Conservation (phyloP, 2,888 invertebrate genomes). For the Dryococelus australis region DNA sequence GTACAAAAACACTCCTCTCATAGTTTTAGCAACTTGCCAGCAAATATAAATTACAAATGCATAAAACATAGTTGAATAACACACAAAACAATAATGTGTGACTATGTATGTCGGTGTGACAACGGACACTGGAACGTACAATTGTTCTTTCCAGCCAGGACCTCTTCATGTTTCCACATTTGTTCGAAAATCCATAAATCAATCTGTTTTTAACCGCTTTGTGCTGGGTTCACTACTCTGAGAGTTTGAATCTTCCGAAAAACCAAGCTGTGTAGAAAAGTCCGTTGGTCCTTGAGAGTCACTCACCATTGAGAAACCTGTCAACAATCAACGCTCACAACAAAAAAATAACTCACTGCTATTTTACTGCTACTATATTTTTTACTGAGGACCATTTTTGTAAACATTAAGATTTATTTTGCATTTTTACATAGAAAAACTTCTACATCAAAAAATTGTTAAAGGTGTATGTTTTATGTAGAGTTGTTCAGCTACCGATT, state of each 20-base stretch:
- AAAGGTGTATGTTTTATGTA: no score
- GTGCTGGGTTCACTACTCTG: constrained; percentile 82
- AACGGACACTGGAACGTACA: neutral
- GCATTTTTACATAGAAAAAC: neutral
- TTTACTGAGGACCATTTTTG: neutral
- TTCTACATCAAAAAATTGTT: neutral
- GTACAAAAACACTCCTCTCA: neutral
- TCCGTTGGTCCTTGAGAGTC: constrained; percentile 90
- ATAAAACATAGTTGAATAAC: neutral
- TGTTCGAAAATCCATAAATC: neutral
- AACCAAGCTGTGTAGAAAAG: constrained; percentile 84
- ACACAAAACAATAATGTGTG: neutral
- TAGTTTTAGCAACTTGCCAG: neutral
- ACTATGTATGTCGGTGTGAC: neutral
- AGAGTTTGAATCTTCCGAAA: constrained; percentile 90
- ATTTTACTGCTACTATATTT: neutral
- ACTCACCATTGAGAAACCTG: constrained; percentile 90
- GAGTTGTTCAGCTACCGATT: no score
- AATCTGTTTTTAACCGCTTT: constrained; percentile 80
- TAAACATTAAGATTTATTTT: neutral
- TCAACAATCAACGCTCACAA: constrained; percentile 46
- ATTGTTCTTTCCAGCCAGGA: neutral
- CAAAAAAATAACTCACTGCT: constrained; percentile 22
- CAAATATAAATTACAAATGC: neutral
- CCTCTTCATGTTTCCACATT: neutral